Conservation (phyloP, 2,113 vertebrate genomes). For the Podarcis raffonei region DNA sequence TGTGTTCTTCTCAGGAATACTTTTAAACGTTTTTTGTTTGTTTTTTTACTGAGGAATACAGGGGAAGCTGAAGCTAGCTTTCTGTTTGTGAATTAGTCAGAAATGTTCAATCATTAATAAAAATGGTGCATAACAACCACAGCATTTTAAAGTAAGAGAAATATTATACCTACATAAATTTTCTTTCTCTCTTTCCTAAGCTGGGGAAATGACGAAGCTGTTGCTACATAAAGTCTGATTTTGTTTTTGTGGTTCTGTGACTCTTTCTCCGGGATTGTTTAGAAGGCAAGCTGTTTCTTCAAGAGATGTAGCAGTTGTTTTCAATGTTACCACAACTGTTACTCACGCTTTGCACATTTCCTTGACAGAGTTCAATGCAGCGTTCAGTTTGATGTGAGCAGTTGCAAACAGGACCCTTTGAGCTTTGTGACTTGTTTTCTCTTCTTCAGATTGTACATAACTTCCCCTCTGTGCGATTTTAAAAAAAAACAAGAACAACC, state of each 20-base stretch:
- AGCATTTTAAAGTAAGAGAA: neutral
- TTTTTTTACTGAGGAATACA: neutral
- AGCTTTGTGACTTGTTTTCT: neutral
- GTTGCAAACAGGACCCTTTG: neutral
- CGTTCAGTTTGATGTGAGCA: neutral
- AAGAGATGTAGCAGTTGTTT: neutral
- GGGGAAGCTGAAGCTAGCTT: neutral
- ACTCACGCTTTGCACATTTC: fast-evolving
- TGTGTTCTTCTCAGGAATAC: neutral
- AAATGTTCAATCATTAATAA: neutral
- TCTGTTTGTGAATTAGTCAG: neutral
- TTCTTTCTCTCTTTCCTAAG: neutral
- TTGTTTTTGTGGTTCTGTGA: neutral
- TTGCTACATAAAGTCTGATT: neutral
- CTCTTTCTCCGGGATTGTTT: neutral
- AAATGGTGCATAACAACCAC: neutral
- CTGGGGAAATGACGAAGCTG: neutral
- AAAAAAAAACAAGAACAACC: neutral
- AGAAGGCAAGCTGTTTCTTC: neutral
- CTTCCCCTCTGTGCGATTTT: fast-evolving
- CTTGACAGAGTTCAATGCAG: neutral
- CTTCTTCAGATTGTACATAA: neutral
- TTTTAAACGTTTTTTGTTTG: neutral
- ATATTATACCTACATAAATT: neutral
- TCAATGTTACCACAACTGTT: neutral